These are phyloP conservation scores for Slavum lentiscoides DNA, from an alignment of 2,888 invertebrate genomes.

Conservation along the genomic window DNA sequence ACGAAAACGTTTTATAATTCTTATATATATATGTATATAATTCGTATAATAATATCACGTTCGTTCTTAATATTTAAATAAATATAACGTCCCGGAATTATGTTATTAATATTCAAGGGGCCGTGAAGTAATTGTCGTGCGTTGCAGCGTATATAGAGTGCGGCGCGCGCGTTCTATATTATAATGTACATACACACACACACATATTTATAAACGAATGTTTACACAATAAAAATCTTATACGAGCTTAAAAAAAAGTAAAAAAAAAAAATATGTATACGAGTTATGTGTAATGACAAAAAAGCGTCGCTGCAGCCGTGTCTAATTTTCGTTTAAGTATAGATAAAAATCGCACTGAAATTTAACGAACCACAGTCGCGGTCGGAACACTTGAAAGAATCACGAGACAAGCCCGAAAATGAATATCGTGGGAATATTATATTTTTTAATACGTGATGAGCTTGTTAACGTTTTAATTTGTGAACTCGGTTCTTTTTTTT, in stretches of 20 bases:
- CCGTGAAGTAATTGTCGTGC: constrained; percentile 10
- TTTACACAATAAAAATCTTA: constrained; percentile 7
- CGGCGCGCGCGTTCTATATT: no score
- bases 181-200: not conserved
- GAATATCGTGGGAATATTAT: constrained; percentile 49
- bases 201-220: not conserved
- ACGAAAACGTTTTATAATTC: no score
- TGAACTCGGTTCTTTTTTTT: not conserved
- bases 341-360: constrained; percentile 48
- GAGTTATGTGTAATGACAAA: constrained; percentile 10
- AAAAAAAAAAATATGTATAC: not conserved
- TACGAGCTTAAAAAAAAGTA: not conserved
- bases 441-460: constrained; percentile 46
- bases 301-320: constrained; percentile 13
- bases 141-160: no score
- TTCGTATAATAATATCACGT: no score
- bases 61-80: no score
- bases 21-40: no score
- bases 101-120: constrained; percentile 21
- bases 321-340: constrained; percentile 32
- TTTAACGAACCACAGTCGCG: constrained; percentile 36
- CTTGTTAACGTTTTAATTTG: constrained; percentile 53
- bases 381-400: constrained; percentile 50
- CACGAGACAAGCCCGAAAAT: constrained; percentile 36
- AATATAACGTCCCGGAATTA: constrained; percentile 26